Base-by-base conservation (phyloP, 2,797 vertebrate species). In the Kryptolebias ocellatus region DNA sequence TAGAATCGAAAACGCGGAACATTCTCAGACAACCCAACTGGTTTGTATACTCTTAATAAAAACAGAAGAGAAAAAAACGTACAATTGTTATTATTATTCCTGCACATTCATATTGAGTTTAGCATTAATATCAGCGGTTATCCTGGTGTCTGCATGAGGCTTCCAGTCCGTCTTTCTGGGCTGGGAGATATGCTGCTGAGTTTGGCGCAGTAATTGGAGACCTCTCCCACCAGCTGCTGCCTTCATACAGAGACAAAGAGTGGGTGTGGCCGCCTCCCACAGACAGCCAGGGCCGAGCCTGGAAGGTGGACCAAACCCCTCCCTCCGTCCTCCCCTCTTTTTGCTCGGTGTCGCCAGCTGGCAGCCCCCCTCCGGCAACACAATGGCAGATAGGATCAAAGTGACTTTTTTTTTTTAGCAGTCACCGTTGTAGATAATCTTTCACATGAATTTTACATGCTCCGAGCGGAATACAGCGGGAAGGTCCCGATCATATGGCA, bases 391-490 rank as follows among this genome's bases (percentile, higher is more conserved):
- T 75, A 67, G 78, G 83, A 90, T 92, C 86, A 91, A 91, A 92
- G 87, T 88, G 81, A 87, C 89, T 90, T 89, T 85, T 87, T 89
- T 81, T 88, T 90, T 89, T 89, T 81, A 87, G 83, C 87, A 81
- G 78, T 74, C 81, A 72, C 82, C 62, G 76, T 89, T 71, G 79
- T 72, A 45, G 79, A 88, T 92, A 89, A 92, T 92, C 90, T 92
- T 86, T 89, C 85, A 70, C 89, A 92, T 91, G 79, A 89, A 91
- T 91, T 85, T 85, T 85, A 88, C 90, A 91, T 91, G 79, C 76
- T 53, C 63, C 58, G 79, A 85, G 84, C 60, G 73, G 76, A 80
- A 73, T 80, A 57, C 54, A 74, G 88, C 86, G 86, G 83, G 84
- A 87, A 84, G 85, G 84, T 78, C 76, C 72, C 76, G 85, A 84